Conservation (phyloP, 2,113 vertebrate genomes). For the Xiphorhynchus elegans region DNA sequence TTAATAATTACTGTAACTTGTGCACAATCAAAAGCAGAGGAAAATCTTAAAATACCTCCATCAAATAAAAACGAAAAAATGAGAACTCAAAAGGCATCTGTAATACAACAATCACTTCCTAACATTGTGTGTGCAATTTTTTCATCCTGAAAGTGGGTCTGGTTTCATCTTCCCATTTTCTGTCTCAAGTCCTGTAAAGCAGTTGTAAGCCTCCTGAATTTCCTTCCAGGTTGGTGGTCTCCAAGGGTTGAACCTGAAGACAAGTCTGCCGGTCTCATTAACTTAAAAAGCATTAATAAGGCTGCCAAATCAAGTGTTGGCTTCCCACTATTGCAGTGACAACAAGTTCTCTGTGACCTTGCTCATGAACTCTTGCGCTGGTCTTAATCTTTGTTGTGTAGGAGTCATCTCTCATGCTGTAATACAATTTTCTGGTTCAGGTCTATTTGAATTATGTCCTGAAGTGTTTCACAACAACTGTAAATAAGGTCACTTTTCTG, state of each 20-base stretch:
- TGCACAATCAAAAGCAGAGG: neutral
- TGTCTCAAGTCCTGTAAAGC: neutral
- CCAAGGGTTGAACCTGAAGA: neutral
- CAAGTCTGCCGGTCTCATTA: neutral
- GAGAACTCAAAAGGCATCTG: neutral
- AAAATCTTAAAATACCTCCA: neutral
- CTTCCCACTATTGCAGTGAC: neutral
- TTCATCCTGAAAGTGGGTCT: neutral
- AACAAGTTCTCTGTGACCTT: neutral
- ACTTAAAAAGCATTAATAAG: neutral
- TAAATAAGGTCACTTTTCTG: neutral
- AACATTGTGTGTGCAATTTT: neutral
- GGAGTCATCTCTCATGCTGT: neutral
- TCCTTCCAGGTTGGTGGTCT: neutral
- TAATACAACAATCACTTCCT: neutral
- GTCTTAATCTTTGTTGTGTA: neutral
- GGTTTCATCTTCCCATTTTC: neutral
- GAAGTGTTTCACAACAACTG: neutral
- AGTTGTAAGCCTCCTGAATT: neutral
- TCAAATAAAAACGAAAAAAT: neutral
- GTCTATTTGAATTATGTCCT: neutral
- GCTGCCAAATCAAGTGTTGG: neutral
- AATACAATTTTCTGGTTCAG: neutral
- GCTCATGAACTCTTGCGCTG: neutral
- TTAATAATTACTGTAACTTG: neutral